Base-by-base conservation (phyloP, 2,797 vertebrate genomes). In the Prionace glauca region DNA sequence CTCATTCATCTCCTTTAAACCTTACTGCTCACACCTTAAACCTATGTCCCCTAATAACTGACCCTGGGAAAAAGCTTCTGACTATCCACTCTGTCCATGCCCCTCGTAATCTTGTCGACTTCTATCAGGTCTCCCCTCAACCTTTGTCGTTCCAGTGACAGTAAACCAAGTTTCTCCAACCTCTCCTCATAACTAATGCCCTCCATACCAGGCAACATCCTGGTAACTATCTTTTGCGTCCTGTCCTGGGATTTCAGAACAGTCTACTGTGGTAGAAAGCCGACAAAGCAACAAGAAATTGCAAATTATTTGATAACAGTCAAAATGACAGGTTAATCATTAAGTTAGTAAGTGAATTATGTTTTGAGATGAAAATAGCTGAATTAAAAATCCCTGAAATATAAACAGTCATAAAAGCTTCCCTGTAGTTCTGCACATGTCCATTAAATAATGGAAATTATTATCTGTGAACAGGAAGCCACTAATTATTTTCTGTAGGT, bases 391-490 rank as follows among this genome's bases (percentile, higher is more conserved):
- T 67, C 90, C 11, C n/a, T 0, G 62, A 67, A 67, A 92, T 92
- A 67, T 92, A 67, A n/a, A 26, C n/a, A 24, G 36, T 92, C 62
- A 67, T 92, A 41, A 92, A 41, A 92, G 90, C 90, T 92, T 69
- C 9, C 90, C 62, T 67, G 90, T 62, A 20, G 62, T n/a, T 36
- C 62, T 36, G 11, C 11, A 67, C 16, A 67, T 22, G n/a, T 36
- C 90, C 22, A 69, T 67, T 36, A 67, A 92, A 67, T 92, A 36
- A 92, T 92, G 62, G 62, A n/a, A 32, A 67, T 92, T 67, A 65
- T 62, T 91, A 24, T 67, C 90, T 90, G 87, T 62, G n/a, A 92
- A 92, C 32, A 92, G 65, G n/a, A 92, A 92, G n/a, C n/a, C 90
- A 67, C 62, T 67, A 92, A 92, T 92, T 92, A 92, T 67, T 67